A percentile compares a stretch with the other conserved stretches of the same genome.
phyloP scores from a whole-genome alignment of 2,797 vertebrate species.

The Acrossocheilus wenchowensis region DNA sequence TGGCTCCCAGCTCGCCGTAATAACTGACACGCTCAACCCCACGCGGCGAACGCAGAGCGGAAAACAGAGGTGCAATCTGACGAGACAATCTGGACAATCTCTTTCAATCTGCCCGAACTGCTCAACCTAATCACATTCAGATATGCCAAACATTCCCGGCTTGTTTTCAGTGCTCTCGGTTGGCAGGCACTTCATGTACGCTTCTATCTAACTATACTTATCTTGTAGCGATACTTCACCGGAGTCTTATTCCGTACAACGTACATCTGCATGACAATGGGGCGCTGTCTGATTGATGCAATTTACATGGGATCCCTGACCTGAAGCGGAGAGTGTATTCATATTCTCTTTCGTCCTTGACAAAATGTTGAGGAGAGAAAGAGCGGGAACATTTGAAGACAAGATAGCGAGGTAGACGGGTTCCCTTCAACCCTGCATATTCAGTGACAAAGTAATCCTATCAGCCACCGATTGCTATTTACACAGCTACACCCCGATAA shows the following conservation, averaged over 20 bases:
- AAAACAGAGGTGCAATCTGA: slow-evolving; percentile 44
- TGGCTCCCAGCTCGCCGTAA: slow-evolving; percentile 34
- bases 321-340: slow-evolving; percentile 39
- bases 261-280: slow-evolving; percentile 65
- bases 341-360: slow-evolving; percentile 65
- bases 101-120: slow-evolving; percentile 34
- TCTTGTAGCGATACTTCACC: slow-evolving; percentile 60
- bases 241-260: slow-evolving; percentile 33
- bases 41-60: background rate
- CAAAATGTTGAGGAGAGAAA: slow-evolving; percentile 56
- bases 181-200: slow-evolving; percentile 59
- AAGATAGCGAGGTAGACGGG: slow-evolving; percentile 13
- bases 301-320: slow-evolving; percentile 61
- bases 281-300: slow-evolving; percentile 59
- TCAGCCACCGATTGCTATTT: slow-evolving; percentile 36
- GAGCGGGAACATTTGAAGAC: slow-evolving; percentile 13
- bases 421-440: slow-evolving; percentile 28
- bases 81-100: slow-evolving; percentile 46
- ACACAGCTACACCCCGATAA: slow-evolving; percentile 15
- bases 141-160: slow-evolving; percentile 23
- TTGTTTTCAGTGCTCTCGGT: slow-evolving; percentile 55
- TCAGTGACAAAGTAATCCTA: slow-evolving; percentile 30
- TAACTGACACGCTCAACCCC: slow-evolving; percentile 38
- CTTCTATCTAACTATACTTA: slow-evolving; percentile 53
- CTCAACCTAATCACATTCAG: slow-evolving; percentile 10